phyloP scores from a whole-genome alignment of 2,113 vertebrate species.

The Chauna torquata region DNA sequence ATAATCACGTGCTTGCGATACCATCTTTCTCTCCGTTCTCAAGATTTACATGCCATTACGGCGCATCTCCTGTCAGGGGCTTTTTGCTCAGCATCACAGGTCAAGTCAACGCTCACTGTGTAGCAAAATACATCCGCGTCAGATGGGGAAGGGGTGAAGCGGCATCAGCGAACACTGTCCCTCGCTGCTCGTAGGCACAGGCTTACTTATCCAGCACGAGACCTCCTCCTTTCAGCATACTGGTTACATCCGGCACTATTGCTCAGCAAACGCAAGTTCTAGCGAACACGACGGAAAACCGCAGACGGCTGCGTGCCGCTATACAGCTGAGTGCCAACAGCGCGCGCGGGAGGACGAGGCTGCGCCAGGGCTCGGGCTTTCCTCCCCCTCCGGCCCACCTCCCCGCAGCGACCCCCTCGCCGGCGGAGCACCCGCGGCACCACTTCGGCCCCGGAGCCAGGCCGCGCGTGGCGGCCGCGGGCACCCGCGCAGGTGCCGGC shows the following conservation, averaged over 20 bases:
- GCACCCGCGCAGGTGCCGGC: neutral
- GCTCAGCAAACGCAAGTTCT: conserved; percentile 57
- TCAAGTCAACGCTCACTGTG: neutral
- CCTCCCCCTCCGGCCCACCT: neutral
- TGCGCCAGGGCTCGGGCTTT: neutral
- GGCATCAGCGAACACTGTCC: neutral
- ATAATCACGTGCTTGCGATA: neutral
- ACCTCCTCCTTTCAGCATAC: neutral
- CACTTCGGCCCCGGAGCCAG: too few species aligned
- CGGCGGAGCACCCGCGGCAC: neutral
- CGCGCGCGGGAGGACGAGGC: neutral
- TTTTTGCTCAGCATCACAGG: neutral
- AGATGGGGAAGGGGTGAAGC: neutral
- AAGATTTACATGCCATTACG: neutral
- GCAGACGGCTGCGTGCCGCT: neutral
- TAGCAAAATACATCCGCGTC: neutral
- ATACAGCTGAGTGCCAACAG: neutral
- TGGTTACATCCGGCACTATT: neutral
- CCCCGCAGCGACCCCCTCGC: conserved; percentile 25
- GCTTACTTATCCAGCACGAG: neutral
- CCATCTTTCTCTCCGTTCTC: neutral
- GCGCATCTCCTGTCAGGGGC: neutral
- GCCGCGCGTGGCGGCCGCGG: too few species aligned
- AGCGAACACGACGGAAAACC: neutral
- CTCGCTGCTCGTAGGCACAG: neutral